phyloP scores from a whole-genome alignment of 2,113 vertebrate species.

The Dromas ardeola region DNA sequence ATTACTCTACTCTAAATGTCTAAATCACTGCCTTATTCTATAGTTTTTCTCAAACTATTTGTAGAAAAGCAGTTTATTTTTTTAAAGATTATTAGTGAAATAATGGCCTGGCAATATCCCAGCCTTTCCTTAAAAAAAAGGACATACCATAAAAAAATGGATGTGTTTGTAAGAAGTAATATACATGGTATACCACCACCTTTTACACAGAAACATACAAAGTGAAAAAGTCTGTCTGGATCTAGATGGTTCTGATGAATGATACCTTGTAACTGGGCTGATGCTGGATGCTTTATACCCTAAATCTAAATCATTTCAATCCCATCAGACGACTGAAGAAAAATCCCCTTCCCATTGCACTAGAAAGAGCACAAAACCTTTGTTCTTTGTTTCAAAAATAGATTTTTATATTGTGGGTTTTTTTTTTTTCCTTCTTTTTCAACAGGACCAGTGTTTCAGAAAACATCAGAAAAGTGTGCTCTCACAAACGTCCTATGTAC shows the following conservation, averaged over 20 bases:
- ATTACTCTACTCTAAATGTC: not conserved
- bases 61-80: not conserved
- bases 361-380: not conserved
- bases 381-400: not conserved
- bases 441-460: not conserved
- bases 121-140: not conserved
- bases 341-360: not conserved
- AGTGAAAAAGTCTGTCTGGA: not conserved
- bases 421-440: no score
- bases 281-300: no score
- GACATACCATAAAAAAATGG: not conserved
- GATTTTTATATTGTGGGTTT: not conserved
- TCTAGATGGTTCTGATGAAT: not conserved
- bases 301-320: not conserved
- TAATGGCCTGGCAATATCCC: not conserved
- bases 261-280: no score
- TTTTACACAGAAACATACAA: not conserved
- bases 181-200: not conserved
- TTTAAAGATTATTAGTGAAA: not conserved
- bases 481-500: not conserved
- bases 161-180: not conserved
- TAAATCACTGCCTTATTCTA: not conserved
- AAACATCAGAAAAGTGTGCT: not conserved
- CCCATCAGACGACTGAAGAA: not conserved
- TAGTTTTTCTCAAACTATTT: not conserved